Percentiles rank a stretch among this genome's conserved stretches.
These are phyloP conservation scores for Acridotheres tristis DNA, from an alignment of 2,797 vertebrate species.

Conservation along the genomic window DNA sequence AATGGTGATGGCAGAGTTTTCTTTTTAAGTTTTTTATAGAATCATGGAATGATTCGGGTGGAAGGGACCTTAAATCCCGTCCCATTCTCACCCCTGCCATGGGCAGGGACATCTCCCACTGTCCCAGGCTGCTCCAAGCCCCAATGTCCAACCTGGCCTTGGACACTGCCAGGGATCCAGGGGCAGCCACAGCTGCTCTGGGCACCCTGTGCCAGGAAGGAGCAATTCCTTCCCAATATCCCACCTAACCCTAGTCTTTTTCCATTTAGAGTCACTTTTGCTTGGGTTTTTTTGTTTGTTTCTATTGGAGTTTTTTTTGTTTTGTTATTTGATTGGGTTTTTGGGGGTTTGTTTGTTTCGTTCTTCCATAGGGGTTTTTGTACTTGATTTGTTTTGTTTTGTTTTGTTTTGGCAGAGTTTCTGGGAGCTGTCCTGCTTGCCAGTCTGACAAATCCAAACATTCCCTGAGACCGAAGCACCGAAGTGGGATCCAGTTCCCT, in stretches of 20 bases:
- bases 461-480: neutral
- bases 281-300: neutral
- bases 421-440: neutral
- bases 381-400: no score
- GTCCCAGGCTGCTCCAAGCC: neutral
- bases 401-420: neutral
- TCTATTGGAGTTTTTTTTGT: neutral
- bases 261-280: neutral
- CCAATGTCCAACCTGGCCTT: neutral
- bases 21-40: neutral
- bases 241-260: accelerated
- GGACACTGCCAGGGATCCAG: neutral
- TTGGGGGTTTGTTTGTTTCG: neutral
- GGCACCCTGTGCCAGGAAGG: neutral
- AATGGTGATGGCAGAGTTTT: neutral
- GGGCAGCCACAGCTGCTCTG: neutral
- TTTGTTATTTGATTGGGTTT: neutral
- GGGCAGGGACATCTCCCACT: neutral
- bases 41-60: neutral
- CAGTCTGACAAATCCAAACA: neutral
- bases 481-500: neutral
- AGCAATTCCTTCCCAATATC: neutral
- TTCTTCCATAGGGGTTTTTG: neutral
- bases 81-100: accelerated
- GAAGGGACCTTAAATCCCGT: neutral